Base-by-base conservation (phyloP, 2,888 invertebrate species). In the Ormyrus nitidulus region DNA sequence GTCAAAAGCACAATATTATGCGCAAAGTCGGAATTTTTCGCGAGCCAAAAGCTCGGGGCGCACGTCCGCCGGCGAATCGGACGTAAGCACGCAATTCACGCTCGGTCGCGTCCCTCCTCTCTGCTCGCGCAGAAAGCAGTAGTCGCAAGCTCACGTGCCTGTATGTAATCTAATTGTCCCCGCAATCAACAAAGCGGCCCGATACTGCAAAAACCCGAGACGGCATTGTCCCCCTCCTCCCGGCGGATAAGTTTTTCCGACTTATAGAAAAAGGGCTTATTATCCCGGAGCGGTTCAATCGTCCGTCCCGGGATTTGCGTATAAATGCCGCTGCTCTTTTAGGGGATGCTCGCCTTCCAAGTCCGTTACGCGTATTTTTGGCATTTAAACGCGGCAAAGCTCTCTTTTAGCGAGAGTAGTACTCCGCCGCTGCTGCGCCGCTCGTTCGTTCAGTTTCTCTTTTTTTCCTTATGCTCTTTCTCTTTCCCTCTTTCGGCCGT, bases 291-390 rank as follows among this genome's bases (percentile, higher is more conserved):
- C 34, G n/a, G 65, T 59, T 71, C 77, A 59, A 77, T 77, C 71
- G 66, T 59, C 53, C 70, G 19, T 6, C 34, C 34, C 34, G 7
- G 76, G 59, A 76, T 80, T 80, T 72, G 62, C 71, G 76, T 76
- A 74, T 48, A 76, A 66, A 74, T 75, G 75, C 65, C 34, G 34
- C 34, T 65, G 49, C 68, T 34, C 34, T 34, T 34, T 34, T 34
- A 4, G 54, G 10, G 54, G 11, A 44, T 49, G 13, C 61, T 61
- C 44, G 6, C 13, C 51, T 4, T 10, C 56, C 13, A 9, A 68
- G 54, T 56, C 72, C 72, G 58, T 77, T 77, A 66, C 66, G 66
- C 75, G 59, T 59, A 79, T 70, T 79, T 79, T 79, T 64, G 69
- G 70, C 58, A 69, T 79, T 79, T 79, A 58, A 70, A 69, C 62